Evolutionary conservation across 1,140 invertebrate genomes (phyloP).

Genomic region (Aphis craccivora): DNA sequence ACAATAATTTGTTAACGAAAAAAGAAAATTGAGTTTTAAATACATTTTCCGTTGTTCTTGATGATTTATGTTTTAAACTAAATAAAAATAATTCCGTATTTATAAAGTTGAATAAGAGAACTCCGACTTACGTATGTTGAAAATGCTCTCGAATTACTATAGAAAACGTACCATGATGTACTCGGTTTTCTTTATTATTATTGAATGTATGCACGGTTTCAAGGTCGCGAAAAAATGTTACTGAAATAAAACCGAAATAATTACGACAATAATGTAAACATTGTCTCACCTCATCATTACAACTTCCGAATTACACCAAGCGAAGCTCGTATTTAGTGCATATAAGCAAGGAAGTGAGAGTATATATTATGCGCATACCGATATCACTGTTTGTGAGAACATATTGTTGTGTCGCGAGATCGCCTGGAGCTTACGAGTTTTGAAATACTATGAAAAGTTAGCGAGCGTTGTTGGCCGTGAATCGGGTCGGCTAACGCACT

Average conservation of each 20-base stretch:
- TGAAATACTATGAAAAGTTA: neutral
- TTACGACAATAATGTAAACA: neutral
- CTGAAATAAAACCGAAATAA: no score
- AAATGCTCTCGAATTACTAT: no score
- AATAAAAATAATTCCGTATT: no score
- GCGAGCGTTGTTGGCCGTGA: neutral
- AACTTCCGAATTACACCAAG: neutral
- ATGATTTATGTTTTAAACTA: neutral
- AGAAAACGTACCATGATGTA: no score
- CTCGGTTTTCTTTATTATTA: no score
- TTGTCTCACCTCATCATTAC: neutral
- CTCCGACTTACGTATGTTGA: no score
- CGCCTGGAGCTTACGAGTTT: neutral
- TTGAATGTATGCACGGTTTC: no score
- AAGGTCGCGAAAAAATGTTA: no score
- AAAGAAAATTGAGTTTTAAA: neutral
- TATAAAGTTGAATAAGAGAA: no score
- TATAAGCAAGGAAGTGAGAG: neutral
- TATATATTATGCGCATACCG: neutral
- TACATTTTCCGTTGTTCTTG: neutral
- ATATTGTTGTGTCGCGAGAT: neutral
- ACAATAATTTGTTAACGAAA: neutral
- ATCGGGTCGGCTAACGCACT: neutral
- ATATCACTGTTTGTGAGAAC: neutral
- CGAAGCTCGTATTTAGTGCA: neutral